Percentiles rank a stretch among this genome's conserved stretches.
phyloP scores from a whole-genome alignment of 2,113 vertebrate species.

The Takifugu bimaculatus region DNA sequence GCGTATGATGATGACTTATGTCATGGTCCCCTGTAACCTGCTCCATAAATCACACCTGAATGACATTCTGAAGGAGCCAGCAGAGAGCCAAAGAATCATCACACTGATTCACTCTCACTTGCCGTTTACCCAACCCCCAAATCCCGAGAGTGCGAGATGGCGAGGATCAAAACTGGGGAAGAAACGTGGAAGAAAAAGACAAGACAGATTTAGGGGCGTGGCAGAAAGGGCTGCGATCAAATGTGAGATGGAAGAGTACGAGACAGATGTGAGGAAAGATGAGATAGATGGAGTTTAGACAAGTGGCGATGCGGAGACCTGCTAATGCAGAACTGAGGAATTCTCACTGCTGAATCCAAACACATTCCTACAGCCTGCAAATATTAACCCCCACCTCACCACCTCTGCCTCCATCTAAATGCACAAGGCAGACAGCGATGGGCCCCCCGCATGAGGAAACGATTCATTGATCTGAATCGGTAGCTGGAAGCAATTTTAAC shows the following conservation, averaged over 20 bases:
- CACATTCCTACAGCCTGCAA: slow-evolving; percentile 72
- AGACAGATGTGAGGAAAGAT: slow-evolving; percentile 17
- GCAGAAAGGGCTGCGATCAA: slow-evolving; percentile 37
- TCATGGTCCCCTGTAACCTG: slow-evolving; percentile 37
- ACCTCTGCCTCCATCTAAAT: slow-evolving; percentile 46
- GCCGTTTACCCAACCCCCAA: slow-evolving; percentile 57
- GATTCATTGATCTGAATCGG: slow-evolving; percentile 35
- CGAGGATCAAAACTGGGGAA: slow-evolving; percentile 41
- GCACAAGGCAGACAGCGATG: slow-evolving; percentile 43
- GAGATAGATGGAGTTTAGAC: slow-evolving; percentile 49
- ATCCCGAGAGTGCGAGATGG: slow-evolving; percentile 41
- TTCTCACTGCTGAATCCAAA: slow-evolving; percentile 73
- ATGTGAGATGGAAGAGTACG: slow-evolving; percentile 20
- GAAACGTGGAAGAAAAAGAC: slow-evolving; percentile 34
- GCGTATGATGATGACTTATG: background rate
- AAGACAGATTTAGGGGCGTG: slow-evolving; percentile 27
- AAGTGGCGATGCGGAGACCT: slow-evolving; percentile 69
- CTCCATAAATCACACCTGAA: slow-evolving; percentile 57
- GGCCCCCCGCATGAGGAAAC: slow-evolving; percentile 24
- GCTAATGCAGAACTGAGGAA: slow-evolving; percentile 75
- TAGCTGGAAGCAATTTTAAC: slow-evolving; percentile 9
- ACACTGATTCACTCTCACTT: slow-evolving; percentile 38
- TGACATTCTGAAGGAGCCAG: slow-evolving; percentile 28
- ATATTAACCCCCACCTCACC: slow-evolving; percentile 71
- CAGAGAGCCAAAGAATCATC: slow-evolving; percentile 34